Percentiles rank a stretch among this genome's conserved stretches.
Conservation (phyloP, 2,888 invertebrate species). For the Apeira syringaria region DNA sequence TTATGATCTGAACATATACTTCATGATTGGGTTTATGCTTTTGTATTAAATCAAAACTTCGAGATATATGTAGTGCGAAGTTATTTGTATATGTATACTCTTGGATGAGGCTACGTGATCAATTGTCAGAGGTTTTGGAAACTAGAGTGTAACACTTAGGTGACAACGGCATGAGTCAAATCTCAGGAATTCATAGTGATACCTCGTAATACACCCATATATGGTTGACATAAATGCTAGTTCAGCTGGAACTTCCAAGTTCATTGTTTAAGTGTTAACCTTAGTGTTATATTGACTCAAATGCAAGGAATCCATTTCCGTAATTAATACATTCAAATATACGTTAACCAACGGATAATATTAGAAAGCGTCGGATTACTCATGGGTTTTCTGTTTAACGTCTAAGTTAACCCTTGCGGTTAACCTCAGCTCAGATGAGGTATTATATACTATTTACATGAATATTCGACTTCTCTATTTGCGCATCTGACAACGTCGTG, state of each 20-base stretch:
- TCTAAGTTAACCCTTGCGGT: conserved; percentile 26
- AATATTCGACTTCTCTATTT: conserved; percentile 23
- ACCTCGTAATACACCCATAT: conserved; percentile 11
- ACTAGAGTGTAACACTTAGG: not conserved
- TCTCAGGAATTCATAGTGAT: conserved; percentile 7
- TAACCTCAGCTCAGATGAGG: conserved; percentile 8
- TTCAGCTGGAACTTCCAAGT: too few relatives aligned
- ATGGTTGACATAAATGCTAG: not conserved
- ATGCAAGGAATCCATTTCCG: not conserved
- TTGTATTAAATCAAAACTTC: too few relatives aligned
- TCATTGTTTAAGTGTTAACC: too few relatives aligned
- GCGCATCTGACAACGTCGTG: conserved; percentile 13
- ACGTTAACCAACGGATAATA: too few relatives aligned
- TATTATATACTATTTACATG: conserved; percentile 7
- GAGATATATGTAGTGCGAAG: too few relatives aligned
- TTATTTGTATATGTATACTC: too few relatives aligned
- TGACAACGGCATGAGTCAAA: conserved; percentile 8
- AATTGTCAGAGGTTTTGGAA: conserved; percentile 3
- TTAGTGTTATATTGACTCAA: too few relatives aligned
- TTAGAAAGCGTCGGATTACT: conserved; percentile 22
- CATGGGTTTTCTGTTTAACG: conserved; percentile 27
- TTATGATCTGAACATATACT: too few relatives aligned
- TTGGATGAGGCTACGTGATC: not conserved
- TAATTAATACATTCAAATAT: not conserved
- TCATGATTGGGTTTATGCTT: too few relatives aligned